Evolutionary conservation across 2,113 vertebrate species (phyloP).

Genomic region (Copsychus sechellarum): DNA sequence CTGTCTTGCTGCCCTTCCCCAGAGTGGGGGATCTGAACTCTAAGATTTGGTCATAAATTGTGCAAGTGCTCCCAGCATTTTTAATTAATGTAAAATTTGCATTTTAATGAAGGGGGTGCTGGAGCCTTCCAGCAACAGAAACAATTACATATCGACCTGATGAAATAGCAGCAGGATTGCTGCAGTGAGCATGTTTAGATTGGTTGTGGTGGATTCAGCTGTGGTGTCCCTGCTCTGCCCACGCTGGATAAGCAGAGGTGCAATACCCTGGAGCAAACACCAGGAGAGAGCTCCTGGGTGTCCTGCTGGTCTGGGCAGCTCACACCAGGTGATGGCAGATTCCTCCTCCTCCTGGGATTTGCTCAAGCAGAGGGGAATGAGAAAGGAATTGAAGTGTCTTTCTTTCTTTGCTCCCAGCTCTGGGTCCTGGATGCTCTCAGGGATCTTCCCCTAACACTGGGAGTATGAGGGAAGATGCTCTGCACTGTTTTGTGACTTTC

Average conservation of each 20-base stretch:
- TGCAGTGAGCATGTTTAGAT: neutral
- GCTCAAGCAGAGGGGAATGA: neutral
- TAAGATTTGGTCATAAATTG: conserved; percentile 42
- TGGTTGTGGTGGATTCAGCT: neutral
- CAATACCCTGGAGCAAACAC: neutral
- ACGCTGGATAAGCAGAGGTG: neutral
- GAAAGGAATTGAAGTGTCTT: neutral
- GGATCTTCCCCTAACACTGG: neutral
- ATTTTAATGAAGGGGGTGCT: conserved; percentile 51
- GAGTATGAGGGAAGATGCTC: neutral
- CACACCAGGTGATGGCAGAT: neutral
- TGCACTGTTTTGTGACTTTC: neutral
- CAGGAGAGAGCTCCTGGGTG: neutral
- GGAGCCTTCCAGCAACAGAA: conserved; percentile 42
- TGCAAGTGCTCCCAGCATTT: conserved; percentile 40
- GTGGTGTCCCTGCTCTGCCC: neutral
- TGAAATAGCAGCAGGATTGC: neutral
- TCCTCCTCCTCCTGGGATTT: neutral
- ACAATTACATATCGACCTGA: conserved; percentile 17
- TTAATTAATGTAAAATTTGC: conserved; percentile 58
- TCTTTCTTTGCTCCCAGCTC: neutral
- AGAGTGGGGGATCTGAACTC: neutral
- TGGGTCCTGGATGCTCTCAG: neutral
- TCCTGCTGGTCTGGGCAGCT: neutral
- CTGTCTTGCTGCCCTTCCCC: neutral